A percentile compares a stretch with the other conserved stretches of the same genome.
Evolutionary conservation across 2,888 invertebrate species (phyloP).

Genomic region (Temnothorax unifasciatus): DNA sequence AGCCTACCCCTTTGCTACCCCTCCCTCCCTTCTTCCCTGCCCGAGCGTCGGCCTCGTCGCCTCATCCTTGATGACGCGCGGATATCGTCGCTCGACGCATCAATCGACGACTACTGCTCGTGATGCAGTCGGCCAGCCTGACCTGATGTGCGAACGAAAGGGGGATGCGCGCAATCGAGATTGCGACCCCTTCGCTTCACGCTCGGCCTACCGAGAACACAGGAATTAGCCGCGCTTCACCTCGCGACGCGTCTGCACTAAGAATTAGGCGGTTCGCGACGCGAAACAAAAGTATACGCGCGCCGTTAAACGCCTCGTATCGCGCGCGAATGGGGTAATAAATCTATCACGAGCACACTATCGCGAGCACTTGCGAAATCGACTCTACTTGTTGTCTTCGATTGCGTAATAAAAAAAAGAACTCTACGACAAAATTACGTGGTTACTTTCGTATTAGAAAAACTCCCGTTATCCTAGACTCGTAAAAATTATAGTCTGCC

Average conservation of each 20-base stretch:
- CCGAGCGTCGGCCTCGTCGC: conserved; percentile 21
- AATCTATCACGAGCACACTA: not conserved
- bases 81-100: conserved; percentile 56
- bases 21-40: no score
- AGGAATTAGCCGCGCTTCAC: conserved; percentile 46
- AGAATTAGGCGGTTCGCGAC: conserved; percentile 20
- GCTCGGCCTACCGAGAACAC: conserved; percentile 34
- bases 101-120: conserved; percentile 54
- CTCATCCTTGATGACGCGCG: conserved; percentile 21
- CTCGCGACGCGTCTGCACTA: not conserved
- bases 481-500: not conserved
- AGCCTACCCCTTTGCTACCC: not conserved
- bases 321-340: not conserved
- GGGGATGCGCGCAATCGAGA: conserved; percentile 18
- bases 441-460: not conserved
- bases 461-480: not conserved
- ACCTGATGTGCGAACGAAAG: conserved; percentile 29
- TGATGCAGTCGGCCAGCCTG: conserved; percentile 5
- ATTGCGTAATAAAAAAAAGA: not conserved
- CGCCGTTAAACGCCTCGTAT: not conserved
- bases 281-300: not conserved
- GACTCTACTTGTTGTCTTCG: not conserved
- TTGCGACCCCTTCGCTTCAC: conserved; percentile 45
- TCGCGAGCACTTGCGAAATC: not conserved
- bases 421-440: not conserved